These are phyloP conservation scores for Scolopax bukidnonensis DNA, from an alignment of 2,797 vertebrate genomes.

Conservation along the genomic window DNA sequence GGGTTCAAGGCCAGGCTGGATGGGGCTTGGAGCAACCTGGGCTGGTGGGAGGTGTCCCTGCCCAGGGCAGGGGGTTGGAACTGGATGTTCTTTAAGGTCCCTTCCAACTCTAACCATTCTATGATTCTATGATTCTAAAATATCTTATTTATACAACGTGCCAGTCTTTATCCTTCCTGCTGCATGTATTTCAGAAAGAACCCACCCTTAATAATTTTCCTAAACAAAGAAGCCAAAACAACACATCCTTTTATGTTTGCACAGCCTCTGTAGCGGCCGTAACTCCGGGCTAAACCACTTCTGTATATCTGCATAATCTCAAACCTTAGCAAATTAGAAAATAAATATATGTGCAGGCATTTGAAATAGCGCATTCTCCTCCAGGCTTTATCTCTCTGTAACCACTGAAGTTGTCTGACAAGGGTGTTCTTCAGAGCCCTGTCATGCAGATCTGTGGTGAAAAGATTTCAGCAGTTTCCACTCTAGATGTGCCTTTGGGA, in stretches of 20 bases:
- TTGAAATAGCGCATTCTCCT: conserved; percentile 31
- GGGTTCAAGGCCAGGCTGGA: no score
- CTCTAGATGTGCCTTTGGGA: background rate
- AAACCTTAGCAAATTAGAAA: conserved; percentile 63
- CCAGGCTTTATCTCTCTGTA: background rate
- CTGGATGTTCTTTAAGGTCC: no score
- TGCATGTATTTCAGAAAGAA: background rate
- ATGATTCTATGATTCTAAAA: no score
- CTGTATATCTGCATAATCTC: conserved; percentile 37
- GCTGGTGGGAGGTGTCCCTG: no score
- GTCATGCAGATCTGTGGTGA: background rate
- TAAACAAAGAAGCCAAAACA: conserved; percentile 23
- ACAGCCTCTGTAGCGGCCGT: background rate
- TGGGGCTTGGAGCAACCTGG: no score
- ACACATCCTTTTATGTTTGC: background rate
- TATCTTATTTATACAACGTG: background rate
- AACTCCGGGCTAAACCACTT: conserved; percentile 55
- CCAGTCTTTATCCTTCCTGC: background rate
- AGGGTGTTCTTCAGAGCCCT: background rate
- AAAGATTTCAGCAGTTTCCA: background rate
- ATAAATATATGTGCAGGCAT: conserved; percentile 8
- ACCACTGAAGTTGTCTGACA: conserved; percentile 1
- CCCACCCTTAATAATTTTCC: background rate
- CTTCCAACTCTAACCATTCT: no score
- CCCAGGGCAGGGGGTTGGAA: no score